Conservation (phyloP, 2,113 vertebrate genomes). For the Pseudorectes ferrugineus region DNA sequence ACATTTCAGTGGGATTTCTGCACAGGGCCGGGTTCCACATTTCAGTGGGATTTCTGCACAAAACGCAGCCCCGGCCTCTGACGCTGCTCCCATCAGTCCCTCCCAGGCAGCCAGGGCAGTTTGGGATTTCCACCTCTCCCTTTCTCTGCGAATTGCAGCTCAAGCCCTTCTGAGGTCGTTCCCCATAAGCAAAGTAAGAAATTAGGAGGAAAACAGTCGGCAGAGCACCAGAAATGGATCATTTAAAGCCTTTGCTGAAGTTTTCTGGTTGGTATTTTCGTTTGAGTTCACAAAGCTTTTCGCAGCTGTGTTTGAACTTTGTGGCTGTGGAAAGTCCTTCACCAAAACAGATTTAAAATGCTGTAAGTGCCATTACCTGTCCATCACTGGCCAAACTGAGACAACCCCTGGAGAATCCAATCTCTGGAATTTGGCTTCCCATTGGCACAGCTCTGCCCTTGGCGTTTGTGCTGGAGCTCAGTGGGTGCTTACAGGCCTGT, state of each 20-base stretch:
- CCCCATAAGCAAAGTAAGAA: fast-evolving
- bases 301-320: not conserved
- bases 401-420: not conserved
- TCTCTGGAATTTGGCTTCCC: not conserved
- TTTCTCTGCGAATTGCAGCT: fast-evolving
- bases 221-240: not conserved
- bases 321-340: not conserved
- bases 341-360: not conserved
- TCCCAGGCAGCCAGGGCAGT: fast-evolving
- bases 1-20: no score
- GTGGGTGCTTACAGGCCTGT: fast-evolving
- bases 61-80: fast-evolving
- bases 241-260: not conserved
- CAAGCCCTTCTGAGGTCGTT: not conserved
- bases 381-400: not conserved
- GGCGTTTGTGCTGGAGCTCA: not conserved
- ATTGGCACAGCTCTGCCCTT: not conserved
- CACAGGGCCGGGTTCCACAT: fast-evolving
- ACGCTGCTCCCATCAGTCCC: fast-evolving
- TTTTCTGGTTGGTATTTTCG: not conserved
- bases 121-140: not conserved
- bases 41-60: fast-evolving
- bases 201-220: fast-evolving
- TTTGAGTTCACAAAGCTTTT: not conserved
- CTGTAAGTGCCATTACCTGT: not conserved